Conservation (phyloP, 1,140 invertebrate species). For the Penaeus chinensis region DNA sequence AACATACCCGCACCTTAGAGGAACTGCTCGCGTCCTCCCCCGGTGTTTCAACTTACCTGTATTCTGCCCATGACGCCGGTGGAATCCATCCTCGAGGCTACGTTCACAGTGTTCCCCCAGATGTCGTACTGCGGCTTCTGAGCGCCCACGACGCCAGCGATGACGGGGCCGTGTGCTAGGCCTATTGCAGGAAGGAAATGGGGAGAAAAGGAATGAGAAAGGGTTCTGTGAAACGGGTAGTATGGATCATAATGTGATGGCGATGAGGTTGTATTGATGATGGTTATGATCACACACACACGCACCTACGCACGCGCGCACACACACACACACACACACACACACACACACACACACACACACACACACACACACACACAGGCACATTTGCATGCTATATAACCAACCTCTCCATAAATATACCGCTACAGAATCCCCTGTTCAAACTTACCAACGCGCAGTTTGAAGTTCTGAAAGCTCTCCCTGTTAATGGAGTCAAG, state of each 20-base stretch:
- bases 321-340: no score
- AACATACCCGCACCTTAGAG: background rate
- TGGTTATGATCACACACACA: background rate
- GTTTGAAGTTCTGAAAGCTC: constrained; percentile 94
- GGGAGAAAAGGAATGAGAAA: background rate
- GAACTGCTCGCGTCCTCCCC: background rate
- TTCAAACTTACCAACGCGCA: constrained; percentile 83
- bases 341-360: background rate
- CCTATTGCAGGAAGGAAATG: constrained; percentile 72
- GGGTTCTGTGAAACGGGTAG: no score
- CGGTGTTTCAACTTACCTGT: constrained; percentile 68
- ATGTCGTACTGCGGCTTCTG: constrained; percentile 98
- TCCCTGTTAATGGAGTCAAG: constrained; percentile 96
- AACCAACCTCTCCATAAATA: background rate
- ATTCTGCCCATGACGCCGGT: constrained; percentile 87
- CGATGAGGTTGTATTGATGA: background rate
- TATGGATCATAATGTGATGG: no score
- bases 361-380: background rate
- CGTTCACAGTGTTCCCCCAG: constrained; percentile 98
- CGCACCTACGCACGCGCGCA: no score
- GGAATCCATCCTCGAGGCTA: constrained; percentile 94
- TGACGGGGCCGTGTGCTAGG: constrained; percentile 93
- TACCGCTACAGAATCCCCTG: background rate
- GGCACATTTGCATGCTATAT: background rate
- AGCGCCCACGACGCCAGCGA: constrained; percentile 92